These are phyloP conservation scores for Tribolium madens DNA, from an alignment of 1,140 invertebrate genomes.

Conservation along the genomic window DNA sequence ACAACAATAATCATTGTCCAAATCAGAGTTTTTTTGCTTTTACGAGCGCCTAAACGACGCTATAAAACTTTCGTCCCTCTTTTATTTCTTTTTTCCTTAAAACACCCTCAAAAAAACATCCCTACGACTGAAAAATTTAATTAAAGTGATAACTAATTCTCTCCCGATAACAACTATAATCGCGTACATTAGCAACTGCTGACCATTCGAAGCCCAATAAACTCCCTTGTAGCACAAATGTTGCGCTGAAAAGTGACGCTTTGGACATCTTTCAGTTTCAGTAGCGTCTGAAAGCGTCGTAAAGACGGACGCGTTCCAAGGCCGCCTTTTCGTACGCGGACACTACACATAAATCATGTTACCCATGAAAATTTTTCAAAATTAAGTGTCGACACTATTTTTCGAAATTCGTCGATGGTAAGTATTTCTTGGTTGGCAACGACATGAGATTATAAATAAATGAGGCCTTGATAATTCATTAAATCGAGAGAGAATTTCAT, in stretches of 20 bases:
- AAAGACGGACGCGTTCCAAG: conserved; percentile 13
- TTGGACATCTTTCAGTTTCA: conserved; percentile 24
- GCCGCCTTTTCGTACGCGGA: background rate
- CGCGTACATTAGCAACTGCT: background rate
- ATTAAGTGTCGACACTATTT: background rate
- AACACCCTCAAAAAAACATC: background rate
- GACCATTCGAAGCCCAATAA: background rate
- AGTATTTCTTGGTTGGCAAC: background rate
- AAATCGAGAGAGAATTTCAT: background rate
- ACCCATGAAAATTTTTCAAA: background rate
- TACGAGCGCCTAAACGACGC: background rate
- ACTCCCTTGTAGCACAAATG: background rate
- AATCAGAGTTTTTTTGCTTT: background rate
- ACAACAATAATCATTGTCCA: background rate
- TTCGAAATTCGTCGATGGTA: conserved; percentile 2
- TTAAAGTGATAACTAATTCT: background rate
- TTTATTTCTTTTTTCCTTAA: background rate
- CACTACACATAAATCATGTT: no score
- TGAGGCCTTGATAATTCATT: conserved; percentile 1
- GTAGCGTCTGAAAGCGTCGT: conserved; percentile 32
- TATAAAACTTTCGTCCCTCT: background rate
- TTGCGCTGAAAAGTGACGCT: conserved; percentile 17
- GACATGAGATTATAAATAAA: conserved; percentile 4
- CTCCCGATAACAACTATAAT: background rate
- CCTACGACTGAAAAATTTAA: background rate